phyloP scores from a whole-genome alignment of 2,888 invertebrate species.

The Drosophila prostipennis region DNA sequence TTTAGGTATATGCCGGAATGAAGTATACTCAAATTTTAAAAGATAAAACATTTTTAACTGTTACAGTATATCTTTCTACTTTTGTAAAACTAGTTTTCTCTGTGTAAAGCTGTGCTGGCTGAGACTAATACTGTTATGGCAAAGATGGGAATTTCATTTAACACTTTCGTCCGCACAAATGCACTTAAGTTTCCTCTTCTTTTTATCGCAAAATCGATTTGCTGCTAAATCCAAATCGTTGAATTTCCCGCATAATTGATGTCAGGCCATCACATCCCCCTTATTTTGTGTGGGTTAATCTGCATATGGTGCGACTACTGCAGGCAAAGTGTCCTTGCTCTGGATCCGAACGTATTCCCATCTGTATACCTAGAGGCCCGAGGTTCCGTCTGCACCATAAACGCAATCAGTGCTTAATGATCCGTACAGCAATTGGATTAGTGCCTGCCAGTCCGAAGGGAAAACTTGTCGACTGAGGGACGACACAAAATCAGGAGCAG shows the following conservation, averaged over 20 bases:
- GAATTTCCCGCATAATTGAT: conserved; percentile 31
- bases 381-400: conserved; percentile 52
- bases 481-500: conserved; percentile 13
- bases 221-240: conserved; percentile 30
- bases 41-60: too few species aligned
- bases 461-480: conserved; percentile 22
- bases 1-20: too few species aligned
- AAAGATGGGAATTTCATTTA: conserved; percentile 35
- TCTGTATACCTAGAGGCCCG: conserved; percentile 11
- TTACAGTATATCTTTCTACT: too few species aligned
- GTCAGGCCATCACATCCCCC: conserved; percentile 2
- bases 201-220: conserved; percentile 51
- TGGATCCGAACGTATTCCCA: conserved; percentile 30
- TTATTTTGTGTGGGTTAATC: conserved; percentile 48
- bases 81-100: too few species aligned
- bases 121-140: neutral
- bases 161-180: conserved; percentile 32
- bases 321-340: conserved; percentile 22
- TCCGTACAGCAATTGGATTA: conserved; percentile 74
- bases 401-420: conserved; percentile 79
- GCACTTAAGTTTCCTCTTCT: conserved; percentile 24
- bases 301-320: conserved; percentile 52
- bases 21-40: too few species aligned
- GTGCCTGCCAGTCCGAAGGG: conserved; percentile 51
- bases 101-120: neutral